Evolutionary conservation across 2,888 invertebrate species (phyloP), one percentile per base, ranked within the genome.

Genomic region (Myopa tessellatipennis): DNA sequence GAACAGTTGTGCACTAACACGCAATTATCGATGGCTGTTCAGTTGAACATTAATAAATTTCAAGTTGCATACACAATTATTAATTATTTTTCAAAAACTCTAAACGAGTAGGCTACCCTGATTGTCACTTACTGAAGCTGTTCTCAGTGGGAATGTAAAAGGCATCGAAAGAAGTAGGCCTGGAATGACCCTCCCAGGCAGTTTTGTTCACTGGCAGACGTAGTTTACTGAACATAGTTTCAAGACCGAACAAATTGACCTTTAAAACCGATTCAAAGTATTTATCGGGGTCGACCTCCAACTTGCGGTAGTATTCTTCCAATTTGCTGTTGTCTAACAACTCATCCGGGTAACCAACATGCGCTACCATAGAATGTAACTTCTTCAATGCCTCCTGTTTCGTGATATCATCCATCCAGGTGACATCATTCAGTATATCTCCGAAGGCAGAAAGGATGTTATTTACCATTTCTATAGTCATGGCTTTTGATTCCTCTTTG

Each of bases 361-460:
- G 96, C 0, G 95, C 93, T 2, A 93, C 91, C 95, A 98, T 97
- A 0, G 94, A 91, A 77, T 92, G 92, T 0, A 96, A 94, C 87
- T 97, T 97, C 79, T 94, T 93, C 79, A 95, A 88, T 0, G 96
- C 96, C 77, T 93, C 93, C 81, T 90, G 88, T 71, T 93, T 93
- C 0, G 98, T 98, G 81, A 91, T 90, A 0, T 93, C 92, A 86
- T 98, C 98, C 98, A 98, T 98, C 98, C 98, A 98, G 68, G 95
- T 94, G 16, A 97, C 93, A 77, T 93, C 91, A 34, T 92, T 90
- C 76, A 97, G 88, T 50, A 97, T 96, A 83, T 94, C 92, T 79
- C 93, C 92, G 90, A 98, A 98, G 82, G 96, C 94, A 76, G 91
- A 90, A 79, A 95, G 92, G 83, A 98, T 96, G 83, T 96, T 94